Base-by-base conservation (phyloP, 2,113 vertebrate genomes). In the Miniopterus natalensis region DNA sequence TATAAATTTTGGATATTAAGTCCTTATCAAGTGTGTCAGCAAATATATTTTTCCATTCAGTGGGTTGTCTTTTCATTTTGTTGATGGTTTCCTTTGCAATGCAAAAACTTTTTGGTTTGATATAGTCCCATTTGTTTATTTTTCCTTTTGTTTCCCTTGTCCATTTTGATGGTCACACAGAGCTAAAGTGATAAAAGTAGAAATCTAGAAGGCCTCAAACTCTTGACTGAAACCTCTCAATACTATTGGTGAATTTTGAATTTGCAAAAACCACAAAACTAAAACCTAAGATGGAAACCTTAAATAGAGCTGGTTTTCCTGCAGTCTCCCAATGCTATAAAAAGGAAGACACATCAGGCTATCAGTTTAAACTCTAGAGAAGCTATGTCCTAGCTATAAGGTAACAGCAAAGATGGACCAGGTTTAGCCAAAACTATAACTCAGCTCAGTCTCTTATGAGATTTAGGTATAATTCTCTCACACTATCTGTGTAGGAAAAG, bases 181-280 rank as follows among this genome's bases (percentile, higher is more conserved):
- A 77, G 15, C 21, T 84, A 49, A 47, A 18, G 25, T 77, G 59
- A 59, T 31, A 29, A 79, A 85, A 90, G 14, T 21, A 27, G 40
- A 74, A 36, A 29, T 75, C 29, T 47, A 47, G 55, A 77, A 45
- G n/a, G 21, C 71, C 6, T 86, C 45, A 91, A 63, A 70, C 47
- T 63, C 63, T 91, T 85, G 36, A 9, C 65, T 65, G 9, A 63
- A 63, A 45, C 5, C 5, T 77, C 7, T 65, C 36, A 79, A 63
- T 29, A 79, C 63, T 90, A 65, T 68, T 79, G 80, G 11, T 90
- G 36, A 85, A 79, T n/a, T 79, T 71, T 86, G 73, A 85, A 86
- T 85, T 79, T 86, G 25, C 23, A 40, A 17, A 88, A n/a, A 80
- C 4, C 7, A 20, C 55, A 53, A 92, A 15, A 21, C 9, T 65